These are phyloP conservation scores for Percina caprodes DNA, from an alignment of 2,113 vertebrate genomes.

Conservation along the genomic window DNA sequence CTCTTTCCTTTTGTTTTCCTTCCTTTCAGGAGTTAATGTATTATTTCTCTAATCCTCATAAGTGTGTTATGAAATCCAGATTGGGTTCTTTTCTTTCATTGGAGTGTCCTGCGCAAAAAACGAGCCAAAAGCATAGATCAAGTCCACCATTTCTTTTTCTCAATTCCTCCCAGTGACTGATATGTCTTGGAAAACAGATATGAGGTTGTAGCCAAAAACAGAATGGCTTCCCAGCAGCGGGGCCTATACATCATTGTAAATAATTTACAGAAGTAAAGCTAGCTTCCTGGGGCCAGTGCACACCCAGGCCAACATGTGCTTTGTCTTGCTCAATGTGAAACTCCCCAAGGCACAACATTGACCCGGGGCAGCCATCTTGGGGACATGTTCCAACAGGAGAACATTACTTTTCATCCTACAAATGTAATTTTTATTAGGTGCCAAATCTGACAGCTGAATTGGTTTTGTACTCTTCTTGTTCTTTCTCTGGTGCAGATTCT, in stretches of 20 bases:
- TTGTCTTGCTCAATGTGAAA: constrained; percentile 76
- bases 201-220: constrained; percentile 72
- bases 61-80: constrained; percentile 46
- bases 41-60: constrained; percentile 45
- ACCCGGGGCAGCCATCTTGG: constrained; percentile 72
- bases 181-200: constrained; percentile 74
- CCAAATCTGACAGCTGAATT: constrained; percentile 72
- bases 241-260: constrained; percentile 81
- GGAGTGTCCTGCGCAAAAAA: constrained; percentile 32
- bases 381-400: constrained; percentile 63
- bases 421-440: constrained; percentile 71
- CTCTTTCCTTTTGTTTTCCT: constrained; percentile 3
- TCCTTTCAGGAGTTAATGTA: constrained; percentile 14
- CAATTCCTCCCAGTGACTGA: constrained; percentile 67
- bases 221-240: constrained; percentile 70
- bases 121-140: constrained; percentile 60
- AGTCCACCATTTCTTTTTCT: constrained; percentile 37
- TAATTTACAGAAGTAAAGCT: constrained; percentile 77
- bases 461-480: constrained; percentile 53
- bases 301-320: constrained; percentile 74
- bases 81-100: constrained; percentile 35
- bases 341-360: constrained; percentile 65
- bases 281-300: constrained; percentile 66
- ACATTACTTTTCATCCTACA: constrained; percentile 64
- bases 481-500: constrained; percentile 46